A percentile compares a stretch with the other conserved stretches of the same genome.
These are phyloP conservation scores for Pygmarrhopalites habei DNA, from an alignment of 1,140 invertebrate genomes.

Conservation along the genomic window DNA sequence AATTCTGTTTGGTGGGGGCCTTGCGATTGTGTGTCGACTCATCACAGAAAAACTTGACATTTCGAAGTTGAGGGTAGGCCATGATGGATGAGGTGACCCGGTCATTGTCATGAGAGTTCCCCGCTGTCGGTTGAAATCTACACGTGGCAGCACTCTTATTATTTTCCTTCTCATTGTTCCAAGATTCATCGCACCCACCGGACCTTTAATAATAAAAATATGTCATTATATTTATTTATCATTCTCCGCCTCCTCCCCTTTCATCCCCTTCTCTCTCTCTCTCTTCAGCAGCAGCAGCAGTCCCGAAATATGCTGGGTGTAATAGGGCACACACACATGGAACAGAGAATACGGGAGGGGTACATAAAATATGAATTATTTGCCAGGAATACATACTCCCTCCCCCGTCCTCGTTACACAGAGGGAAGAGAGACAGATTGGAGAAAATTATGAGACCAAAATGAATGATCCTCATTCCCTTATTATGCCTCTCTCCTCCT, in stretches of 20 bases:
- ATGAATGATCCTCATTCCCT: not conserved
- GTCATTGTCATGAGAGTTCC: slow-evolving; percentile 32
- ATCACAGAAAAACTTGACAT: slow-evolving; percentile 52
- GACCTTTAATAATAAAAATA: slow-evolving; percentile 35
- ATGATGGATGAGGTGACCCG: slow-evolving; percentile 50
- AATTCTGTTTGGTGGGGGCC: slow-evolving; percentile 62
- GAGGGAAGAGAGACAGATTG: too few relatives aligned
- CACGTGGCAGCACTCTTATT: slow-evolving; percentile 22
- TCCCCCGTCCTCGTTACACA: too few relatives aligned
- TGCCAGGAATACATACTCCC: too few relatives aligned
- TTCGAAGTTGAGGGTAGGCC: slow-evolving; percentile 45
- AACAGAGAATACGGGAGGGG: too few relatives aligned
- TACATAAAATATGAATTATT: too few relatives aligned
- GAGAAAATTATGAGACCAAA: not conserved
- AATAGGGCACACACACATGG: too few relatives aligned
- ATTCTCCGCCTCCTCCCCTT: not conserved
- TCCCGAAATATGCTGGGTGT: too few relatives aligned
- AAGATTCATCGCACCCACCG: slow-evolving; percentile 36
- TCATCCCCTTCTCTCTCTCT: too few relatives aligned
- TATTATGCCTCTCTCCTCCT: not conserved
- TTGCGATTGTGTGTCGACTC: slow-evolving; percentile 53
- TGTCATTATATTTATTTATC: slow-evolving; percentile 6
- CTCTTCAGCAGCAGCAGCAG: too few relatives aligned
- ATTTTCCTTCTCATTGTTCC: slow-evolving; percentile 10
- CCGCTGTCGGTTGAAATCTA: slow-evolving; percentile 17